These are phyloP conservation scores for Anguilla rostrata DNA, from an alignment of 2,113 vertebrate species.

Conservation along the genomic window DNA sequence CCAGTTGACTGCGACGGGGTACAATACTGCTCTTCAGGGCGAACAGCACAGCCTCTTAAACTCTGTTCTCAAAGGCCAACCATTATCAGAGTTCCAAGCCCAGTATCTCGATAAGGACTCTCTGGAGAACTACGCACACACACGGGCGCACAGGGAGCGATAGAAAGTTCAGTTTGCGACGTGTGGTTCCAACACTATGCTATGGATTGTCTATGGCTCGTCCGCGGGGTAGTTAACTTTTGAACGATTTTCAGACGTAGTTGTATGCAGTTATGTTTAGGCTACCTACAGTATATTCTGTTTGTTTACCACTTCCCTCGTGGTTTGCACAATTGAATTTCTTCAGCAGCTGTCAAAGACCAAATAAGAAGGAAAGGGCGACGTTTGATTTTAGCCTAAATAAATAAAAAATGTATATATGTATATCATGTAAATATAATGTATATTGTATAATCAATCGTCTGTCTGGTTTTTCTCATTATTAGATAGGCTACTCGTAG, in stretches of 20 bases:
- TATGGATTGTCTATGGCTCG: background rate
- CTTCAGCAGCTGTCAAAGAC: background rate
- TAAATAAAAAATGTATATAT: background rate
- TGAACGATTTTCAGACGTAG: too few species aligned
- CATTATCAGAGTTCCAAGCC: background rate
- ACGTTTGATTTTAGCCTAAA: background rate
- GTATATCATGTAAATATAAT: too few species aligned
- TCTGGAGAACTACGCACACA: background rate
- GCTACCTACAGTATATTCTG: too few species aligned
- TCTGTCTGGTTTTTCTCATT: too few species aligned
- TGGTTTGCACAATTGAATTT: background rate
- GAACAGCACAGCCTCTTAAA: slow-evolving; percentile 65
- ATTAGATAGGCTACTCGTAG: too few species aligned
- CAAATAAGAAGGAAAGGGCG: background rate
- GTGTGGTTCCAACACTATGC: background rate
- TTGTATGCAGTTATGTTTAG: too few species aligned
- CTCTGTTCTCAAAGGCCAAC: background rate
- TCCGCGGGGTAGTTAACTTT: too few species aligned
- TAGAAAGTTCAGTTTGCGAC: background rate
- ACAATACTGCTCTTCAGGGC: slow-evolving; percentile 72
- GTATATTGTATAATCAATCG: too few species aligned
- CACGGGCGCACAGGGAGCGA: background rate
- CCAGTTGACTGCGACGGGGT: slow-evolving; percentile 66
- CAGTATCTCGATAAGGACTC: background rate
- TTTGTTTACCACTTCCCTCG: too few species aligned